Base-by-base conservation (phyloP, 2,888 invertebrate species). In the Aporophyla nigra region DNA sequence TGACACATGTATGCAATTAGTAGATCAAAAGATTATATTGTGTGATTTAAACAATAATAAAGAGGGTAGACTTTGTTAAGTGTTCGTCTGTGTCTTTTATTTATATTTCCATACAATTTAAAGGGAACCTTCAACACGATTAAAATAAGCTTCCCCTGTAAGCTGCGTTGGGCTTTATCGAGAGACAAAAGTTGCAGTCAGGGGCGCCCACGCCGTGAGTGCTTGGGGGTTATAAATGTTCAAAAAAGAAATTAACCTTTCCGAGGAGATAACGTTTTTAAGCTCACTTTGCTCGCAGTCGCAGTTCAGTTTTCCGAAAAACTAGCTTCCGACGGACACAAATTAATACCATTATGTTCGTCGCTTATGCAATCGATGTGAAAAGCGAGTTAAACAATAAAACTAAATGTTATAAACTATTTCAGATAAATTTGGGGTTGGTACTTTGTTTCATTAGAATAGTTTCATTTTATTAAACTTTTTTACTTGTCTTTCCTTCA, bases 31-130 rank as follows among this genome's bases (percentile, higher is more conserved):
- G 0, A 53, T 59, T 59, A 56, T 63, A 66, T 66, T 74, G 46
- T 59, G 59, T 69, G 59, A 69, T 78, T 71, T 53, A 68, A 76
- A 74, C 40, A 62, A 83, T 59, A 80, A 76, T 78, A 83, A 85
- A 85, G 58, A 58, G 51, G 59, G 68, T 76, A 71, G 70, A 40
- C 16, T 73, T 81, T 74, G 71, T 78, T 78, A 19, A 65, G 58
- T 85, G 67, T 78, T 83, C 12, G 12, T 69, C 33, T 16, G 19
- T 70, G 59, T 58, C 43, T 78, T 83, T 83, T 74, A 72, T 69
- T 76, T 83, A 2, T 43, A 46, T 63, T 33, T 62, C 24, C 40
- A 19, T 40, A 40, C 43, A 53, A 33, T 21, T 7, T 16, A 21
- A 49, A 54, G 5, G 7, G 9, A 54, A 46, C 3, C 9, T 16